Evolutionary conservation across 1,140 invertebrate species (phyloP).

Genomic region (Rhopalosiphum padi): DNA sequence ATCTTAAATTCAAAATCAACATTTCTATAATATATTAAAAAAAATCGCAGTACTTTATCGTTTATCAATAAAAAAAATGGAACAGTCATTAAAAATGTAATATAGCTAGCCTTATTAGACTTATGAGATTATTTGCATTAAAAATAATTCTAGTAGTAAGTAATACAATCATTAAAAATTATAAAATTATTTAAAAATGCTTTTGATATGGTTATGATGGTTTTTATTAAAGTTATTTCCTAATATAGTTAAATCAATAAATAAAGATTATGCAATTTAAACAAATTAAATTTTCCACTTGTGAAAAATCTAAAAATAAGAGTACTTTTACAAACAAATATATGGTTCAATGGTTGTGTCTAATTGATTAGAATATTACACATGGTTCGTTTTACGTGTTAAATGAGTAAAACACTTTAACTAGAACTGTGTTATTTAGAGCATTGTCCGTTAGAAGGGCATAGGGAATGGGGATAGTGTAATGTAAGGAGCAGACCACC

Average conservation of each 20-base stretch:
- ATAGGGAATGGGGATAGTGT: not conserved
- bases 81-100: not conserved
- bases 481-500: not conserved
- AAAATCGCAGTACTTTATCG: not conserved
- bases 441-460: not conserved
- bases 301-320: not conserved
- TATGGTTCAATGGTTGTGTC: not conserved
- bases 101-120: not conserved
- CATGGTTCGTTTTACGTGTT: not conserved
- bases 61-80: not conserved
- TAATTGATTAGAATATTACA: not conserved
- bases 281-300: not conserved
- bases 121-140: not conserved
- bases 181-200: not conserved
- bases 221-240: too few relatives aligned
- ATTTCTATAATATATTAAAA: not conserved
- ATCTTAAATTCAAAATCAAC: not conserved
- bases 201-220: too few relatives aligned
- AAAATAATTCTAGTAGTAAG: not conserved
- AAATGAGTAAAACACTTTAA: not conserved
- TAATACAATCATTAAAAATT: too few relatives aligned
- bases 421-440: not conserved
- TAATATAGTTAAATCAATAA: too few relatives aligned
- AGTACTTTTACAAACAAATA: not conserved
- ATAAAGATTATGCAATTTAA: not conserved